Evolutionary conservation across 2,888 invertebrate species (phyloP), one percentile per base, ranked within the genome.

Genomic region (Quadriops clusia): DNA sequence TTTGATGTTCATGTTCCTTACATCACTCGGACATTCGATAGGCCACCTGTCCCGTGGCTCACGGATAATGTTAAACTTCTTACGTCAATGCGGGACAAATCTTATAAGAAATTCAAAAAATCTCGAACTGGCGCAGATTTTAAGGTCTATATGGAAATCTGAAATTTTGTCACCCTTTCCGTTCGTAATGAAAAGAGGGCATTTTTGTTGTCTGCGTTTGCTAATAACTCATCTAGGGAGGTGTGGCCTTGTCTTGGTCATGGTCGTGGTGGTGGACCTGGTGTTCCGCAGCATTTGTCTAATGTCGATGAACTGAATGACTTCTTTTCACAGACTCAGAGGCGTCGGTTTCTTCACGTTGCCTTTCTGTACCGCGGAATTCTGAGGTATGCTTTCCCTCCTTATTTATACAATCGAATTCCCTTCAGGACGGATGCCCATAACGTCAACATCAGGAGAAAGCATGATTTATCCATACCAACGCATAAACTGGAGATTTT

Each of bases 1-100:
- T n/a, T 9, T 26, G 27, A 26, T 26, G n/a, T 12, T 8, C 27
- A 26, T 9, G 27, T 17, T n/a, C 27, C 27, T n/a, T 26, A 11
- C 17, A 9, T 26, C 7, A 26, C 13, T 7, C 17, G 15, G 13
- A 14, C 15, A n/a, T 26, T 26, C 13, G 11, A 14, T 6, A 26
- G 17, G 16, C 17, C 27, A 7, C 13, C 12, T 13, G 27, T 9
- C 17, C 27, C 27, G n/a, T 26, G 21, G 11, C 21, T 10, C 11
- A 10, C 11, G 21, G 21, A 21, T 4, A 9, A 21, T 11, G 21
- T 21, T 21, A 21, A 5, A 11, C 11, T 21, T 11, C 4, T 9
- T 10, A 21, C 21, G 9, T n/a, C n/a, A 3, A 8, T 11, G 23
- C 23, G 23, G 10, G n/a, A 22, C 12, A 10, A 22, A 11, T 10